Conservation (phyloP, 2,888 invertebrate species). For the Drosophila limbata region DNA sequence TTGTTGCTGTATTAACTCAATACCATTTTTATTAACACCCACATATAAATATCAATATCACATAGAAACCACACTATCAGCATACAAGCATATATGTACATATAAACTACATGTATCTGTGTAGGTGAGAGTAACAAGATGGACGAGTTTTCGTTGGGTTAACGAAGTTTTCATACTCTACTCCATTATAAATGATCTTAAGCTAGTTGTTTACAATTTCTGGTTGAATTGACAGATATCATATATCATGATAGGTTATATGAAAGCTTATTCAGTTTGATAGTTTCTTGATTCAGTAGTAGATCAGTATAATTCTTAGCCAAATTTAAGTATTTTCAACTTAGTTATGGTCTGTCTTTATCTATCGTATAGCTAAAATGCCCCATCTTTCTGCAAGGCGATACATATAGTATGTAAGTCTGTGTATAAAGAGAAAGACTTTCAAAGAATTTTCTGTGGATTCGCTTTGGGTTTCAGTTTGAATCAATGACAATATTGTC, state of each 20-base stretch:
- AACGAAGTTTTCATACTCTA: constrained; percentile 11
- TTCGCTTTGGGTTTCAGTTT: constrained; percentile 42
- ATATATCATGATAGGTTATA: too few species aligned
- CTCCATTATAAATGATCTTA: too few species aligned
- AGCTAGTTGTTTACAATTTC: too few species aligned
- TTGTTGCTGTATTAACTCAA: constrained; percentile 51
- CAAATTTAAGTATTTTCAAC: neutral
- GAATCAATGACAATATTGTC: constrained; percentile 61
- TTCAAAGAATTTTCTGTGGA: constrained; percentile 36
- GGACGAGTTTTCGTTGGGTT: too few species aligned
- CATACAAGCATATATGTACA: constrained; percentile 1
- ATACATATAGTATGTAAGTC: constrained; percentile 12
- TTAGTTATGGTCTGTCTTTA: too few species aligned
- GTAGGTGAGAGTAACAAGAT: neutral
- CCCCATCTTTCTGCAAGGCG: constrained; percentile 1
- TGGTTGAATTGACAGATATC: too few species aligned
- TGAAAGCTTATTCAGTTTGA: too few species aligned
- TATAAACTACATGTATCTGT: neutral
- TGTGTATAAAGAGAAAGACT: constrained; percentile 14
- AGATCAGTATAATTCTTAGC: too few species aligned
- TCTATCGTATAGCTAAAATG: neutral
- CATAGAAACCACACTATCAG: constrained; percentile 7
- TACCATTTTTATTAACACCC: constrained; percentile 46
- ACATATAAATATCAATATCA: constrained; percentile 1
- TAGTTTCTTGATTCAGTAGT: too few species aligned